Evolutionary conservation across 2,797 vertebrate species (phyloP), one percentile per base, ranked within the genome.

Genomic region (Clarias platycephalus): DNA sequence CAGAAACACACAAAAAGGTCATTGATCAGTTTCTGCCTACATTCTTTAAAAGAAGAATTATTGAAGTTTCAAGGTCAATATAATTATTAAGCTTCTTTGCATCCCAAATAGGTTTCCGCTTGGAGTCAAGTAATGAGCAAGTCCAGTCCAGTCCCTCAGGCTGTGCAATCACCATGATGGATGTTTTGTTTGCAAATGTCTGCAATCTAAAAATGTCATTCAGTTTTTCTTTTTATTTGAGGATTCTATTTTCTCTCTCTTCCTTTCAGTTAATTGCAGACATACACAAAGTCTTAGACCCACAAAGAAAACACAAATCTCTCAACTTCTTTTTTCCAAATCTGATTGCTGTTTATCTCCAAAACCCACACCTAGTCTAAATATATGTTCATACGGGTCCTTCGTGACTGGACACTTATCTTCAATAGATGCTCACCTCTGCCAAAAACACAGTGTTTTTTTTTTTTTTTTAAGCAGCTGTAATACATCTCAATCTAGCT

Each of bases 341-440:
- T 84, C 71, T 83, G 67, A 88, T 82, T 81, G 70, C n/a, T 83
- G 85, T 83, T 88, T 85, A 85, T 77, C 78, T 85, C 72, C 34
- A 62, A 74, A 85, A 87, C 86, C 84, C 78, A 84, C 86, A 82
- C 37, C 22, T 70, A 70, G 78, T 31, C 88, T 88, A 85, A 88
- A 87, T 75, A 88, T 71, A 81, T 40, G 28, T 81, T 62, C 76
- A 58, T 24, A 16, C n/a, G 58, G 40, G 13, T 34, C 76, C 4
- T 77, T 40, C 22, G 55, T 0, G 31, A 60, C 75, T 62, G 57
- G 20, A 40, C 24, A 78, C 62, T 78, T 72, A 77, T 84, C 60
- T 68, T 83, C 81, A 83, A 81, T 83, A 44, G 64, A 75, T 63
- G 71, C 71, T 81, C 53, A 79, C 67, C 82, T 76, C 70, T 79